Evolutionary conservation across 2,113 vertebrate species (phyloP).

Genomic region (Ceyx margarethae): DNA sequence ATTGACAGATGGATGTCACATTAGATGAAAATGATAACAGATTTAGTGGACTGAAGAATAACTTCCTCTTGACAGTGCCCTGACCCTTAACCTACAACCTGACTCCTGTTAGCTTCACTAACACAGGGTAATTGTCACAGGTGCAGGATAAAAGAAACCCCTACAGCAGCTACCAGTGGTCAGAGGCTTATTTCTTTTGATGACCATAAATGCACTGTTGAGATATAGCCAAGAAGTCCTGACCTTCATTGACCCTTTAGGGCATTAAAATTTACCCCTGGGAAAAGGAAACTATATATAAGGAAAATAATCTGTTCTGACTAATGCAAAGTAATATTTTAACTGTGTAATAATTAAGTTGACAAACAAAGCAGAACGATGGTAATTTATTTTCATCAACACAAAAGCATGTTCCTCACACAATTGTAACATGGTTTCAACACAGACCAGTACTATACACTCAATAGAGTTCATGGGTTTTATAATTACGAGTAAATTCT

Average conservation of each 20-base stretch:
- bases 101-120: slow-evolving; percentile 90
- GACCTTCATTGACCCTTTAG: slow-evolving; percentile 70
- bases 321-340: slow-evolving; percentile 54
- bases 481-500: slow-evolving; percentile 75
- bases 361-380: slow-evolving; percentile 63
- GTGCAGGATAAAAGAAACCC: slow-evolving; percentile 84
- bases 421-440: slow-evolving; percentile 55
- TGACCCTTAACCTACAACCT: slow-evolving; percentile 85
- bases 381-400: slow-evolving; percentile 60
- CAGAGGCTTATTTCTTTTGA: slow-evolving; percentile 75
- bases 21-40: slow-evolving; percentile 94
- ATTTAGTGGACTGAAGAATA: slow-evolving; percentile 86
- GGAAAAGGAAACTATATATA: slow-evolving; percentile 56
- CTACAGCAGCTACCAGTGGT: slow-evolving; percentile 72
- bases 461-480: slow-evolving; percentile 64
- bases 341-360: slow-evolving; percentile 54
- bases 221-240: slow-evolving; percentile 71
- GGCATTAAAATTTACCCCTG: slow-evolving; percentile 67
- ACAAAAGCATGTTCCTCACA: slow-evolving; percentile 62
- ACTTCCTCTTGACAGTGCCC: slow-evolving; percentile 91
- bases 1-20: slow-evolving; percentile 93
- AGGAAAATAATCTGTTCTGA: slow-evolving; percentile 44
- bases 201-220: slow-evolving; percentile 73
- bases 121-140: slow-evolving; percentile 84
- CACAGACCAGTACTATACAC: slow-evolving; percentile 48